Percentiles rank a stretch among this genome's conserved stretches.
Evolutionary conservation across 2,113 vertebrate genomes (phyloP).

Genomic region (Pandion haliaetus): DNA sequence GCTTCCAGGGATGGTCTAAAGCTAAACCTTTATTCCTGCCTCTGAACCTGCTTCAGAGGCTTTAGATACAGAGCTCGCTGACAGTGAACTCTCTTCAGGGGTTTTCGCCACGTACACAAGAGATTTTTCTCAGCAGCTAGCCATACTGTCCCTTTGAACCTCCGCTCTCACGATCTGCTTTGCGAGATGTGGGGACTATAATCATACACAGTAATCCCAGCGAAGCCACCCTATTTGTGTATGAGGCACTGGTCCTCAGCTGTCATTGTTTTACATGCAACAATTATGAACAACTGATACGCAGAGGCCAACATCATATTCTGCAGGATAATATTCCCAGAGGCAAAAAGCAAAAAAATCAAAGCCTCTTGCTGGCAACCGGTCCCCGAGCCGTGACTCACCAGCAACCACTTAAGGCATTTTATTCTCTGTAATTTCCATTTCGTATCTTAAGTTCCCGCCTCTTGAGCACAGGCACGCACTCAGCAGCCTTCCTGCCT

Average conservation of each 20-base stretch:
- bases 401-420: neutral
- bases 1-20: neutral
- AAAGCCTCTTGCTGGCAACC: neutral
- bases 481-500: neutral
- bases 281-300: neutral
- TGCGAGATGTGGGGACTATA: neutral
- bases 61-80: neutral
- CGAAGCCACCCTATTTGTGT: neutral
- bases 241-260: neutral
- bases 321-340: neutral
- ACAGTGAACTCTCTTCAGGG: neutral
- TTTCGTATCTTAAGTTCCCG: neutral
- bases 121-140: neutral
- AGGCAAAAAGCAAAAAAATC: neutral
- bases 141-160: neutral
- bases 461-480: neutral
- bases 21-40: neutral
- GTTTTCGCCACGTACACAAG: neutral
- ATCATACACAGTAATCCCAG: neutral
- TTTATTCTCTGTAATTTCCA: neutral
- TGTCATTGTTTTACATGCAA: neutral
- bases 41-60: neutral
- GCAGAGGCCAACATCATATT: neutral
- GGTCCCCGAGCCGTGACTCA: fast-evolving
- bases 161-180: neutral